phyloP scores from a whole-genome alignment of 2,113 vertebrate genomes.

The Athene cunicularia region DNA sequence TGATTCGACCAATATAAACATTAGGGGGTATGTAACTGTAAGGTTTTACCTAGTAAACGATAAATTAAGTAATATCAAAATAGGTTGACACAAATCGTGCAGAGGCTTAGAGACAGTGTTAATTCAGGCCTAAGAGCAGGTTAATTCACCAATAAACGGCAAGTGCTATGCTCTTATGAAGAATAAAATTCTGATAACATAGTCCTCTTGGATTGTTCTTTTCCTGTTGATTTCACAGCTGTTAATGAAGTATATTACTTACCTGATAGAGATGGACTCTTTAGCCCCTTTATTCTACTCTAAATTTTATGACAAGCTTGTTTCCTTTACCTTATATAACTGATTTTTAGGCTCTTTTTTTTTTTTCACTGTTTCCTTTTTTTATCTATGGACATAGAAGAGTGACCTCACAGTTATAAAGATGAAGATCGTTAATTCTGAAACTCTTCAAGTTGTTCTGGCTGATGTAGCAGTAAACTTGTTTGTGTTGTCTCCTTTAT shows the following conservation, averaged over 20 bases:
- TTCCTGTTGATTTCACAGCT: background rate
- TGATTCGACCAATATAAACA: background rate
- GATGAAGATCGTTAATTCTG: background rate
- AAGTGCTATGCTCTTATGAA: background rate
- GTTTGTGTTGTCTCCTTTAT: background rate
- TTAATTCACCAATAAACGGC: background rate
- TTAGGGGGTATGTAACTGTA: background rate
- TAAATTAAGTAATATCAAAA: background rate
- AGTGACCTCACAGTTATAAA: background rate
- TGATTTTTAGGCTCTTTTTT: background rate
- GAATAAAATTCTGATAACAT: background rate
- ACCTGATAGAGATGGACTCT: background rate
- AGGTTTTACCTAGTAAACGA: constrained; percentile 18
- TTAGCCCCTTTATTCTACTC: background rate
- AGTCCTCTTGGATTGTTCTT: background rate
- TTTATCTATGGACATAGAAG: background rate
- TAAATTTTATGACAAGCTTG: background rate
- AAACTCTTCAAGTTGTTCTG: background rate
- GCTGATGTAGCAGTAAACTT: background rate
- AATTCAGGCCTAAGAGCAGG: constrained; percentile 5
- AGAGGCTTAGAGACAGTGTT: background rate
- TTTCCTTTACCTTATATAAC: background rate
- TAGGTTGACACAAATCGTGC: background rate
- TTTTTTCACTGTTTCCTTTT: background rate
- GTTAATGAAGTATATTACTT: background rate